Evolutionary conservation across 2,888 invertebrate genomes (phyloP), one percentile per base, ranked within the genome.

Genomic region (Tricholauxania praeusta): DNA sequence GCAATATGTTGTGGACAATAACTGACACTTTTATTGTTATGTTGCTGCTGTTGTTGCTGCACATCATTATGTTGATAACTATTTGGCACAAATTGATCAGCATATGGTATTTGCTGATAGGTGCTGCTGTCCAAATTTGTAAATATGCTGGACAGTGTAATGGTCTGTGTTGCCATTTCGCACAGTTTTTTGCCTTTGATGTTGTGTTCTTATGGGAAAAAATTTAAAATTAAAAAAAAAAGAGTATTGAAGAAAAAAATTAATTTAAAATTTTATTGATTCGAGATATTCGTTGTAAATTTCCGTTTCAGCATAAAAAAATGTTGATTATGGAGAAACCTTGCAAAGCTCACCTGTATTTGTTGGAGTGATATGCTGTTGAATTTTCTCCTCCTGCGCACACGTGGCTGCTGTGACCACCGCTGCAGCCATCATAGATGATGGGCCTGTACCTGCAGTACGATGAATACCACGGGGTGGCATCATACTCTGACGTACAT

Each of bases 401-500:
- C 91, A 92, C 3, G 92, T 92, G 28, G 90, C 91, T 1, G 92
- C 91, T 28, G 92, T 92, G 17, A 92, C 89, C 76, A 92, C 91
- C 6, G 92, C 90, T 8, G 92, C 91, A 1, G 92, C 91, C 90
- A 92, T 92, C 91, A 92, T 91, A 73, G 90, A 91, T 3, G 91
- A 90, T 32, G 90, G 90, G 3, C 90, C 90, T 0, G 91, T 90
- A 28, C 89, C 89, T 0, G 91, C 89, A 62, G 90, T 90, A 80
- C 91, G 91, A 79, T 91, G 91, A 82, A 90, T 89, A 79, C 90
- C 90, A 80, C 90, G 91, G 78, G 92, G 91, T 19, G 93, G 93
- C 93, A 94, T 94, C 91, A 94, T 94, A 85, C 93, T 94, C 83
- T 96, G 95, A 0, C 97, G 91, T 14, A 97, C 92, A 87, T 97